Percentiles rank a stretch among this genome's conserved stretches.
Conservation (phyloP, 2,888 invertebrate species). For the Heliconius erato region DNA sequence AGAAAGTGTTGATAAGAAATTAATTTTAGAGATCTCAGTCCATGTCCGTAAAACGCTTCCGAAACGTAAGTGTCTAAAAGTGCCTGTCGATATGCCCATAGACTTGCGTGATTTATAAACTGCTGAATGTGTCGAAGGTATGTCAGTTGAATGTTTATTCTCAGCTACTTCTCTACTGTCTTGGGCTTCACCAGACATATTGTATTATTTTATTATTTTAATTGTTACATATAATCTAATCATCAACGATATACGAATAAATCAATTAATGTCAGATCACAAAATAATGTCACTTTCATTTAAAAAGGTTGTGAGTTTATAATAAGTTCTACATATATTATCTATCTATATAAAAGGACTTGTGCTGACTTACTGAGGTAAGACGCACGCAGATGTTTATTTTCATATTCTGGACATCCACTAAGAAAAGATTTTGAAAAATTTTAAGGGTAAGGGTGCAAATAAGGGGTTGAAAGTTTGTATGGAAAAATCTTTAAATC, state of each 20-base stretch:
- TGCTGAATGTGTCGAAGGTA: neutral
- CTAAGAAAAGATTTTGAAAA: too few species aligned
- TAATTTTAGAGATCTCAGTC: conserved; percentile 69
- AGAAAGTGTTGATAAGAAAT: conserved; percentile 61
- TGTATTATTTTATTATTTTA: neutral
- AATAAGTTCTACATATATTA: too few species aligned
- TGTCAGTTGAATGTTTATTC: neutral
- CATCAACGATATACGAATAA: neutral
- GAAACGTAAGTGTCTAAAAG: conserved; percentile 53
- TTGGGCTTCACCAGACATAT: conserved; percentile 1
- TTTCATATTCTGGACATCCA: too few species aligned
- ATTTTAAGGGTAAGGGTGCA: too few species aligned
- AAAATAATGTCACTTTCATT: neutral
- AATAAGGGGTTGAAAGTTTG: too few species aligned
- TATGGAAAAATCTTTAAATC: too few species aligned
- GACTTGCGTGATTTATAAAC: conserved; percentile 34
- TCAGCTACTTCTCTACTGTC: neutral
- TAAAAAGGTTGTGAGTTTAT: neutral
- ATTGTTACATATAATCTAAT: neutral
- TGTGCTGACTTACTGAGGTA: too few species aligned
- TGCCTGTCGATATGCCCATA: conserved; percentile 37
- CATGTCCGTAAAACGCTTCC: conserved; percentile 62
- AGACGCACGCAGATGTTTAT: too few species aligned
- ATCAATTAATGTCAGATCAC: neutral
- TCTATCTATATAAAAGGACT: too few species aligned